These are phyloP conservation scores for Crypturellus tataupa DNA, from an alignment of 2,797 vertebrate genomes.

Conservation along the genomic window DNA sequence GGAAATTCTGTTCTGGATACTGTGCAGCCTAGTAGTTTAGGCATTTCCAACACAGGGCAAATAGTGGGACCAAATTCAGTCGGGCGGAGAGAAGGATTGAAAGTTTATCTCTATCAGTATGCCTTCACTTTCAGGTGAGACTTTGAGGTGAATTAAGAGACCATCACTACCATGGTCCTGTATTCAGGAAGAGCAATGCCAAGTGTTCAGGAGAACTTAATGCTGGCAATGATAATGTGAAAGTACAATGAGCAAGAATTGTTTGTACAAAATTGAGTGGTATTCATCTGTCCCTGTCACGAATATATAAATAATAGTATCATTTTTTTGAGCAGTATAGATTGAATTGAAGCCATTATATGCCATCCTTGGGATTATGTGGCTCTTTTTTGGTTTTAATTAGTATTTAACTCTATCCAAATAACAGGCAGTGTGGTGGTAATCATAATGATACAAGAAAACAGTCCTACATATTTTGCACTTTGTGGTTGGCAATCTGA, in stretches of 20 bases:
- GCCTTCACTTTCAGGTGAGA: fast-evolving
- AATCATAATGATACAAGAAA: fast-evolving
- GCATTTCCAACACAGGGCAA: not conserved
- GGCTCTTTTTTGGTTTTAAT: too few species aligned
- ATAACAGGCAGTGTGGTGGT: fast-evolving
- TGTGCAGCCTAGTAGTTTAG: fast-evolving
- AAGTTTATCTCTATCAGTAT: fast-evolving
- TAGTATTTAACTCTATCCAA: not conserved
- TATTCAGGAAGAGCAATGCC: not conserved
- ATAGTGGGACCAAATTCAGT: not conserved
- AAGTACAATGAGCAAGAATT: not conserved
- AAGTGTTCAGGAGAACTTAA: not conserved
- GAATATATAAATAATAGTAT: not conserved
- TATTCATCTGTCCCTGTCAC: not conserved
- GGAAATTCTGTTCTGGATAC: not conserved
- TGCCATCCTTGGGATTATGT: not conserved
- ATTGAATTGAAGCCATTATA: fast-evolving
- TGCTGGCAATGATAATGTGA: not conserved
- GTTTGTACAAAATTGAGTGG: not conserved
- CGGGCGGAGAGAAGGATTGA: not conserved
- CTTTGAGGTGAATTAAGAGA: not conserved
- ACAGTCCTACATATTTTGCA: not conserved
- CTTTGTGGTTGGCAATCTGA: fast-evolving
- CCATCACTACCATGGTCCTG: fast-evolving
- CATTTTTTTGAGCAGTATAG: fast-evolving